Evolutionary conservation across 2,888 invertebrate genomes (phyloP).

Genomic region (Pterostichus madidus): DNA sequence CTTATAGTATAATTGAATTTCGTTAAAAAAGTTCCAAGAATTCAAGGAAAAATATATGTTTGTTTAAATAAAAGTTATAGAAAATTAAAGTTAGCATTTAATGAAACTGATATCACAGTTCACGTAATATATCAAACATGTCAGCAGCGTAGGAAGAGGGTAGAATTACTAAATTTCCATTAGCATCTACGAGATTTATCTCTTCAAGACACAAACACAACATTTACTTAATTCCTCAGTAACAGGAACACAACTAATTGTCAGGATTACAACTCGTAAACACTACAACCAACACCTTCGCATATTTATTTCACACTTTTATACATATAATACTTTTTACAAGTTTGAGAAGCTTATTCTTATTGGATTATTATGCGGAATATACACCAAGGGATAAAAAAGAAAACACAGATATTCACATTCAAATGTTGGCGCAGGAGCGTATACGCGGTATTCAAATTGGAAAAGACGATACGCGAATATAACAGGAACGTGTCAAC

Average conservation of each 20-base stretch:
- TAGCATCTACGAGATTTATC: constrained; percentile 34
- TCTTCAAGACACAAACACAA: constrained; percentile 20
- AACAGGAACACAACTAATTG: constrained; percentile 8
- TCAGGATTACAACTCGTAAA: constrained; percentile 1
- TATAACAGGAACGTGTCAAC: constrained; percentile 9
- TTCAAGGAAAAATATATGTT: too few relatives aligned
- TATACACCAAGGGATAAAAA: not conserved
- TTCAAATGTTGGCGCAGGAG: not conserved
- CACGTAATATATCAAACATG: constrained; percentile 6
- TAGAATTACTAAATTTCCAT: constrained; percentile 35
- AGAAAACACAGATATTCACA: constrained; percentile 3
- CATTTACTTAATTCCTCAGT: constrained; percentile 37
- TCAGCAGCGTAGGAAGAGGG: not conserved
- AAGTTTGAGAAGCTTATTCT: constrained; percentile 8
- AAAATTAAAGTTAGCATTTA: constrained; percentile 1
- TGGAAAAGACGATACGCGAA: not conserved
- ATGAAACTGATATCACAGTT: not conserved
- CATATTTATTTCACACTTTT: too few relatives aligned
- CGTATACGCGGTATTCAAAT: constrained; percentile 4
- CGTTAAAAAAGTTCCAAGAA: too few relatives aligned
- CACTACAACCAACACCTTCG: not conserved
- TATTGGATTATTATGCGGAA: constrained; percentile 27
- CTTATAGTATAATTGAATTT: too few relatives aligned
- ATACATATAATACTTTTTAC: too few relatives aligned
- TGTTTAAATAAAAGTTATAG: too few relatives aligned